phyloP scores from a whole-genome alignment of 1,140 invertebrate species.

The Agrypnia vestita region DNA sequence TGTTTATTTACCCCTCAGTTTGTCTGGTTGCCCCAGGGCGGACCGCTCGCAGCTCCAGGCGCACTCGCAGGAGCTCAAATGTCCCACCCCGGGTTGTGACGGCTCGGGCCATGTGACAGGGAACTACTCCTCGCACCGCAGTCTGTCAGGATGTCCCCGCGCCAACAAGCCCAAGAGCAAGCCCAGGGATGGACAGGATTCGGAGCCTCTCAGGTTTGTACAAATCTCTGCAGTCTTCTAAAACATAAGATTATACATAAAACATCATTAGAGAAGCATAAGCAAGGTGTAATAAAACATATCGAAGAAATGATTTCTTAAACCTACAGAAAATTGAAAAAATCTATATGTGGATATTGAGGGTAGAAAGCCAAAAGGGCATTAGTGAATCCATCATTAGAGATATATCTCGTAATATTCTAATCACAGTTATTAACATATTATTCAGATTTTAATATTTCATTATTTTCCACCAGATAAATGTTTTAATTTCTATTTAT shows the following conservation, averaged over 20 bases:
- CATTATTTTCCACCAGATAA: too few relatives aligned
- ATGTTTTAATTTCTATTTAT: too few relatives aligned
- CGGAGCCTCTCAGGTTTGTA: constrained; percentile 86
- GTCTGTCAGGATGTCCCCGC: constrained; percentile 87
- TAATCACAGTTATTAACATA: too few relatives aligned
- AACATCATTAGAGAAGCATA: background rate
- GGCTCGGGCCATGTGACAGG: constrained; percentile 90
- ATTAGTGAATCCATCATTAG: too few relatives aligned
- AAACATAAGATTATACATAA: background rate
- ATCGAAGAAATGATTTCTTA: too few relatives aligned
- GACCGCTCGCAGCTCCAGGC: constrained; percentile 82
- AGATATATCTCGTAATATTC: too few relatives aligned
- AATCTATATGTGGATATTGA: too few relatives aligned
- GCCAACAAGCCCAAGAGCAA: constrained; percentile 95
- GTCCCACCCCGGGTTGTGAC: constrained; percentile 92
- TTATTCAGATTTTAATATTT: too few relatives aligned
- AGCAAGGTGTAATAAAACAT: too few relatives aligned
- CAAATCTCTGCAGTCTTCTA: background rate
- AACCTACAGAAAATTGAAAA: too few relatives aligned
- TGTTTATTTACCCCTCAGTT: constrained; percentile 45
- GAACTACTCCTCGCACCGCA: constrained; percentile 90
- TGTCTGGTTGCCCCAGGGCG: constrained; percentile 69
- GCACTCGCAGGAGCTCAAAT: constrained; percentile 79
- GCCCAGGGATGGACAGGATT: constrained; percentile 91
- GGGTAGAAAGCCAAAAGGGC: too few relatives aligned